A percentile compares a stretch with the other conserved stretches of the same genome.
phyloP scores from a whole-genome alignment of 2,113 vertebrate genomes.

The Pygoscelis antarcticus region DNA sequence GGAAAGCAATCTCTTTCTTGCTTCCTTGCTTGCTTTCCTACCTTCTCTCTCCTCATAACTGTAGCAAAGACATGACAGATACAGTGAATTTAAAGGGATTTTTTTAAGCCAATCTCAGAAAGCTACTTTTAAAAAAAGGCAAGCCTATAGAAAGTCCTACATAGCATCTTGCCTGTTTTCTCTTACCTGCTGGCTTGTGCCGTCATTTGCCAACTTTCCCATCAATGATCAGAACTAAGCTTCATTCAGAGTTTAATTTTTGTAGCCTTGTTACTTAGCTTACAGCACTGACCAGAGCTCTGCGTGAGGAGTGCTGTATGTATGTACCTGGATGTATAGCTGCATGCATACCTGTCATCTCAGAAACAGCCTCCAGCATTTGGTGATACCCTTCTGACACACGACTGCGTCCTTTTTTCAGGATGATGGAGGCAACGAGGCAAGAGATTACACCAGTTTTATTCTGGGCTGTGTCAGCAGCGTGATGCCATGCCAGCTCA shows the following conservation, averaged over 20 bases:
- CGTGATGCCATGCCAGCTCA: rapidly evolving
- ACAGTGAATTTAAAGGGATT: neutral
- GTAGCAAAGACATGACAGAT: neutral
- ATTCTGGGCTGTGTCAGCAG: neutral
- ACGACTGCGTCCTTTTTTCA: neutral
- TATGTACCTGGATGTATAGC: neutral
- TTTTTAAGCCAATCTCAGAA: neutral
- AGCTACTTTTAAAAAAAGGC: neutral
- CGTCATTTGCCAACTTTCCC: neutral
- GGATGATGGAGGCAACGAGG: neutral
- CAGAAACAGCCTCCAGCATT: neutral
- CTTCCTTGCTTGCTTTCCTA: neutral
- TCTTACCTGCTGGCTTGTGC: neutral
- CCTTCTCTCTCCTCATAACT: neutral
- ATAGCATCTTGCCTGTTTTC: neutral
- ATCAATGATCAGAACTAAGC: neutral
- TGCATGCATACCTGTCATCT: neutral
- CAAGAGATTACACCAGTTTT: neutral
- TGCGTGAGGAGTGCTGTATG: neutral
- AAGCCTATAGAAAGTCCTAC: neutral
- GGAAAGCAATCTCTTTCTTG: neutral
- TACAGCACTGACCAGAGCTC: neutral
- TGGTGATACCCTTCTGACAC: neutral
- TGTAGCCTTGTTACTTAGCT: neutral
- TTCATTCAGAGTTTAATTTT: neutral